Base-by-base conservation (phyloP, 2,113 vertebrate genomes). In the Collichthys lucidus region DNA sequence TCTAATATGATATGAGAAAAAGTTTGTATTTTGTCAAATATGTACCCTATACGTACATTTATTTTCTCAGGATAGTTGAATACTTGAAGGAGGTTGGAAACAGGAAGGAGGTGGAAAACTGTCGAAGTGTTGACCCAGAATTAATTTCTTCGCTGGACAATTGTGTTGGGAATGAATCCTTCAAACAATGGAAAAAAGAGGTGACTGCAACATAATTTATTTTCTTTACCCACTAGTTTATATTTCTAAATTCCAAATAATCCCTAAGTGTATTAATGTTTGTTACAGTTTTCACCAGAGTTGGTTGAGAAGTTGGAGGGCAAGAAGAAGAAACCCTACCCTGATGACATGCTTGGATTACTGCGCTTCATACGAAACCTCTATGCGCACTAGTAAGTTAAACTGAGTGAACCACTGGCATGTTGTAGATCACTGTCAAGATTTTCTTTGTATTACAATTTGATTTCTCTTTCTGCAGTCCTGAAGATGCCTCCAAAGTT, bases 351-450 rank as follows among this genome's bases (percentile, higher is more conserved):
- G 0, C 14, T 91, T 0, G 93, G 75, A 22, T 64, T 94, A 50
- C 22, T 94, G 53, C 89, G 89, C 70, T 93, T 91, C 57, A 86
- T 89, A 52, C 82, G 88, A 11, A 94, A 89, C 79, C 46, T 92
- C 4, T 31, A 63, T 5, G 85, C 42, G 79, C 91, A 93, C 76
- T 12, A 89, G 93, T 94, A 31, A 93, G 91, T 88, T 4, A 0
- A 57, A 57, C 1, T 35, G 31, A 35, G 31, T 35, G 31, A 35
- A 40, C 35, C 35, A 40, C 35, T 40, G 35, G 35, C 35, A 40
- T 40, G 2, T 40, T 40, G 35, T 35, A 35, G 35, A 35, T 35
- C 7, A 8, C 35, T 46, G 44, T 46, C 44, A 46, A 11, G 52
- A 11, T 22, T n/a, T 55, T 35, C 31, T 35, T 35, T 35, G 19